These are phyloP conservation scores for Forbesichthys agassizii DNA, from an alignment of 2,113 vertebrate species.

Conservation along the genomic window DNA sequence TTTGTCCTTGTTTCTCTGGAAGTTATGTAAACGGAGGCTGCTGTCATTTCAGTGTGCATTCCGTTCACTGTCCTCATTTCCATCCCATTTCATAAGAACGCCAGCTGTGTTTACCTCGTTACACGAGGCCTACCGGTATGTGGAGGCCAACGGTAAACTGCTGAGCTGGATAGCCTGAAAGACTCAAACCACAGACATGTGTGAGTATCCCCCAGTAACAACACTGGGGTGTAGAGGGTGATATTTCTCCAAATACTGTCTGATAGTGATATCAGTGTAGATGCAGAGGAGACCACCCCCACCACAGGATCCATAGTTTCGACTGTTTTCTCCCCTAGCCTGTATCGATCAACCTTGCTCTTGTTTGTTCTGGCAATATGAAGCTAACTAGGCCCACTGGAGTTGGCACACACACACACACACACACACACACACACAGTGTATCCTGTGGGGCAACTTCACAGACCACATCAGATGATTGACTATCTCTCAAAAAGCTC, in stretches of 20 bases:
- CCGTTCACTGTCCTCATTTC: conserved; percentile 13
- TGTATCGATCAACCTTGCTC: conserved; percentile 36
- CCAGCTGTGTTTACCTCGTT: not conserved
- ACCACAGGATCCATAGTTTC: conserved; percentile 46
- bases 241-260: no score
- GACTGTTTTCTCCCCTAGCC: conserved; percentile 43
- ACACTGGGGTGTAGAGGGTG: no score
- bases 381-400: not conserved
- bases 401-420: conserved; percentile 5
- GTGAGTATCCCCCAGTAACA: no score
- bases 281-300: not conserved
- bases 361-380: conserved; percentile 24
- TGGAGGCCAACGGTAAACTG: no score
- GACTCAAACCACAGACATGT: no score
- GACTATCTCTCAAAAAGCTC: conserved; percentile 30
- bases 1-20: conserved; percentile 11
- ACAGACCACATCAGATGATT: conserved; percentile 37
- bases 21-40: conserved; percentile 23
- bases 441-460: conserved; percentile 26
- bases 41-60: conserved; percentile 15
- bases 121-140: no score
- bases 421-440: conserved; percentile 3
- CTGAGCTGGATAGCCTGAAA: no score
- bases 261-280: no score
- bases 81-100: not conserved